Evolutionary conservation across 1,140 invertebrate species (phyloP), one percentile per base, ranked within the genome.

Genomic region (Lepidostoma basale): DNA sequence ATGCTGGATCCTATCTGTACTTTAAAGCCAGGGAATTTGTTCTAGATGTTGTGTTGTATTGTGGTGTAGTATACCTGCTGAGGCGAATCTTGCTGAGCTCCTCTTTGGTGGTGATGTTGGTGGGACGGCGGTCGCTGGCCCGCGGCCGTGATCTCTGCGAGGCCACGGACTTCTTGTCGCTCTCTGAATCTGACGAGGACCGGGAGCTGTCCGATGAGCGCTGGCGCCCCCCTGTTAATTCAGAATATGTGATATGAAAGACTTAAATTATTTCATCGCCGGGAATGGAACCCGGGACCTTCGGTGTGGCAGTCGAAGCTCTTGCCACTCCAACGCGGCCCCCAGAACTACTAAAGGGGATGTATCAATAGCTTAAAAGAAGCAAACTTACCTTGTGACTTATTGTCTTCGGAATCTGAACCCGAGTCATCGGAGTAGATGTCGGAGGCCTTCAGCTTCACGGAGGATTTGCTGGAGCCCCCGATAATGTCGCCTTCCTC

Each of bases 381-480:
- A 33, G 30, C 12, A 12, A 52, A 40, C 22, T 25, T 44, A 72
- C 70, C 70, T 63, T 67, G 71, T 3, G 71, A 73, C 45, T 73
- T 73, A 49, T 88, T 87, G 45, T 87, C 85, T 39, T 87, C 89
- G n/a, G 87, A 89, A 72, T 90, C 92, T 65, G 90, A 94, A 8
- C 92, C 94, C 71, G 94, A 95, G 71, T 97, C 95, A 78, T 98
- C 96, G 0, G 95, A 97, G 79, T 98, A 98, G 73, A 98, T 95
- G 81, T 98, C 96, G 0, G 93, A 95, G 0, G 94, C 93, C 83
- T 96, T 97, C 54, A 96, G 81, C 77, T 94, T 88, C 3, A 87
- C 84, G 14, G 82, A 83, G 73, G 83, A 78, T 59, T 81, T 82
- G 70, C 79, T 80, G 0, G 80, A 76, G 9, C 79, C 67, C 12